Evolutionary conservation across 2,797 vertebrate genomes (phyloP).

Genomic region (Tragelaphus oryx): DNA sequence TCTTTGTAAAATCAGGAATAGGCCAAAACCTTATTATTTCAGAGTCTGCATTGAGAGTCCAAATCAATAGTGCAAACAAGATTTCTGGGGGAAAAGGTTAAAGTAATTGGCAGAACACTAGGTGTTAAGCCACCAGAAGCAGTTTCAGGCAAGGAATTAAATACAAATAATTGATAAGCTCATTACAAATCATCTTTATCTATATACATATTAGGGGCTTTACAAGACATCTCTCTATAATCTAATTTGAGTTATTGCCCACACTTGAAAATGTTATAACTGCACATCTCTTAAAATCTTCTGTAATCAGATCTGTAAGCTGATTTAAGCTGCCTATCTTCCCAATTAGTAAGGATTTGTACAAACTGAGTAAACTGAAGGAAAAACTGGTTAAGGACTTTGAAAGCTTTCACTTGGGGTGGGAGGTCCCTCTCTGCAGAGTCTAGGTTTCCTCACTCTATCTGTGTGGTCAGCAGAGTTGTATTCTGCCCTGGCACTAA

Average conservation of each 20-base stretch:
- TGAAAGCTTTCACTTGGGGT: neutral
- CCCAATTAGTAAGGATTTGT: conserved; percentile 21
- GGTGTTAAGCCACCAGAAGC: conserved; percentile 35
- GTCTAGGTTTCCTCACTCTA: neutral
- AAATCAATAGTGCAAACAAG: conserved; percentile 64
- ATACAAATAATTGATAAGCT: conserved; percentile 59
- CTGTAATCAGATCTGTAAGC: neutral
- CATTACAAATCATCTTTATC: conserved; percentile 46
- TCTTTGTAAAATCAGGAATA: conserved; percentile 44
- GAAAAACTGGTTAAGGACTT: neutral
- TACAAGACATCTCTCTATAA: conserved; percentile 6
- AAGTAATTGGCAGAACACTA: conserved; percentile 38
- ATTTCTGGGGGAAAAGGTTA: conserved; percentile 56
- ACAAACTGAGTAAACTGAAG: neutral
- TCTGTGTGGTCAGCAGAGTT: neutral
- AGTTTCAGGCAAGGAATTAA: conserved; percentile 56
- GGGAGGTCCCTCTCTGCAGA: neutral
- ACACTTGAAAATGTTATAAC: conserved; percentile 32
- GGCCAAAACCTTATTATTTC: conserved; percentile 54
- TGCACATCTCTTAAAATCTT: conserved; percentile 21
- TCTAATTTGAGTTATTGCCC: conserved; percentile 5
- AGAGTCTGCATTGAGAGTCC: conserved; percentile 24
- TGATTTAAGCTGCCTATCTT: neutral
- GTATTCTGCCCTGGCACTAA: neutral
- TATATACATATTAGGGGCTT: neutral